phyloP scores from a whole-genome alignment of 2,797 vertebrate genomes.

The Miopithecus talapoin region DNA sequence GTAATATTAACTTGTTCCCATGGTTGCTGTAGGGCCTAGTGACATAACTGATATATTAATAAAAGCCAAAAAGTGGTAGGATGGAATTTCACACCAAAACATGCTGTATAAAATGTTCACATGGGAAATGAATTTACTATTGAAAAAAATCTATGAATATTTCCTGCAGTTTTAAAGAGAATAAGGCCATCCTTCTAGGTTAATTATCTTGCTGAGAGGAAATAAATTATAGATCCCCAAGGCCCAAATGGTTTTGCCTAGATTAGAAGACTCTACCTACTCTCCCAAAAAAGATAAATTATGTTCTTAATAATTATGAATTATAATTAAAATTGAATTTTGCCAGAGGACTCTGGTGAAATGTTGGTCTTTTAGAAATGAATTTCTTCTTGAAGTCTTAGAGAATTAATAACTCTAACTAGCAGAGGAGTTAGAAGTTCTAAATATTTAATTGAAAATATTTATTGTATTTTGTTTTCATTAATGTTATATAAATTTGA shows the following conservation, averaged over 20 bases:
- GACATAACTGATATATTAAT: neutral
- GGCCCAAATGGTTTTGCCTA: constrained; percentile 27
- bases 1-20: neutral
- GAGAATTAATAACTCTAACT: constrained; percentile 25
- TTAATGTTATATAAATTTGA: constrained; percentile 47
- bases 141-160: constrained; percentile 19
- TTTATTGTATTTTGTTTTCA: constrained; percentile 41
- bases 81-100: neutral
- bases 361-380: constrained; percentile 38
- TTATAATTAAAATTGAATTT: constrained; percentile 64
- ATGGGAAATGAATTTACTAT: constrained; percentile 15
- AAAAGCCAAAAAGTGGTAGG: neutral
- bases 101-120: neutral
- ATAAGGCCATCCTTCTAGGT: neutral
- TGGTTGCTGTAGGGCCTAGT: neutral
- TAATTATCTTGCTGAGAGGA: constrained; percentile 49
- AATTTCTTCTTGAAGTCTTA: constrained; percentile 47
- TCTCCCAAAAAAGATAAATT: constrained; percentile 36
- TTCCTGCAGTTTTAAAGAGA: constrained; percentile 55
- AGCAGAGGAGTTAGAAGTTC: neutral
- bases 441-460: constrained; percentile 56
- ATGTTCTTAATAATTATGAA: constrained; percentile 60
- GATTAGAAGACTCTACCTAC: constrained; percentile 11
- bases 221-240: constrained; percentile 37
- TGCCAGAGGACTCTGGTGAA: constrained; percentile 31